phyloP scores from a whole-genome alignment of 2,797 vertebrate genomes.

The Sarcoramphus papa region DNA sequence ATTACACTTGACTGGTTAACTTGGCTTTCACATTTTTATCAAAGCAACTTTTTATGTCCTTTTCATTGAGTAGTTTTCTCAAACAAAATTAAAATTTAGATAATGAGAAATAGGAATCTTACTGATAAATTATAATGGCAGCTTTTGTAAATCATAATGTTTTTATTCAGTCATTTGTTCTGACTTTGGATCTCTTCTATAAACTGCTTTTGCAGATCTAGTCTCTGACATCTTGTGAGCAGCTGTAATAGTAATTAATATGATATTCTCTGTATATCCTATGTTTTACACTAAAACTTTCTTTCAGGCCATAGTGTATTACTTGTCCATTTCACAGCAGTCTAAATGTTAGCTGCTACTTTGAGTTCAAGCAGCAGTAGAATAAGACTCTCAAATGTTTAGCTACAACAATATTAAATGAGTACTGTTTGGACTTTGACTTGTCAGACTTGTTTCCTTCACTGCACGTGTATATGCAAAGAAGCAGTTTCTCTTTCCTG shows the following conservation, averaged over 20 bases:
- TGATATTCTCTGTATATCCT: not conserved
- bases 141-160: not conserved
- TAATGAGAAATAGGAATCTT: not conserved
- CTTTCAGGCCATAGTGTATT: not conserved
- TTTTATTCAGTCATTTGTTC: not conserved
- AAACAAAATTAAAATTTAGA: not conserved
- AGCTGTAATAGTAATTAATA: not conserved
- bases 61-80: not conserved
- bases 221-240: not conserved
- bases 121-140: not conserved
- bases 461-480: not conserved
- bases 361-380: not conserved
- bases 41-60: not conserved
- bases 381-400: not conserved
- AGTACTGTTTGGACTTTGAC: not conserved
- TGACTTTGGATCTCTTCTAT: not conserved
- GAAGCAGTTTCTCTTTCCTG: not conserved
- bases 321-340: not conserved
- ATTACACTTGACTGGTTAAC: constrained; percentile 36
- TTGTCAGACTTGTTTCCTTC: not conserved
- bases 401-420: not conserved
- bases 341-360: not conserved
- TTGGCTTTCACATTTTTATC: not conserved
- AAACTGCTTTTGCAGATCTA: not conserved
- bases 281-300: not conserved